Evolutionary conservation across 2,888 invertebrate genomes (phyloP).

Genomic region (Microplitis manilae): DNA sequence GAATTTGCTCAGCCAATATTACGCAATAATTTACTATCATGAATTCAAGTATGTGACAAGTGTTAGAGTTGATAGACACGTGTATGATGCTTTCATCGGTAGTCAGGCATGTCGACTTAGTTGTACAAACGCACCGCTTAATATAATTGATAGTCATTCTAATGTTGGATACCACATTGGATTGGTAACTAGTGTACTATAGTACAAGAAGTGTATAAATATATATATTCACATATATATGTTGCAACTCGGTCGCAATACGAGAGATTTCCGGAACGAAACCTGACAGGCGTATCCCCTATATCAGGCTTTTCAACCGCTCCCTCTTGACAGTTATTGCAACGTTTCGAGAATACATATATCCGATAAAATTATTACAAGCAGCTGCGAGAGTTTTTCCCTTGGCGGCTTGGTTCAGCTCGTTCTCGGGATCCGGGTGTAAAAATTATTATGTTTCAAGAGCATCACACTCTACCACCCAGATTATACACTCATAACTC

Average conservation of each 20-base stretch:
- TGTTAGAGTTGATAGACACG: constrained; percentile 10
- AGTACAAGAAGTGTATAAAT: constrained; percentile 21
- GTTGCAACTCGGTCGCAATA: constrained; percentile 30
- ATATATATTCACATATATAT: not conserved
- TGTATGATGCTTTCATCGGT: constrained; percentile 23
- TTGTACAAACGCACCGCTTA: constrained; percentile 17
- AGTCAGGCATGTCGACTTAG: constrained; percentile 19
- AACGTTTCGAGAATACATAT: constrained; percentile 57
- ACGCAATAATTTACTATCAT: not conserved
- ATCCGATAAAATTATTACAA: constrained; percentile 65
- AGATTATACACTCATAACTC: constrained; percentile 42
- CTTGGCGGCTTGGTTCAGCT: constrained; percentile 4
- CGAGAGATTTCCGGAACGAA: constrained; percentile 53
- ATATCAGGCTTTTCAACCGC: constrained; percentile 60
- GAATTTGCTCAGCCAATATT: not conserved
- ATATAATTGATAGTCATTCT: constrained; percentile 35
- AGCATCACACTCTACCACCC: constrained; percentile 28
- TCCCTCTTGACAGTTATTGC: constrained; percentile 64
- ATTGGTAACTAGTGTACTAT: constrained; percentile 18
- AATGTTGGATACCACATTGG: constrained; percentile 11
- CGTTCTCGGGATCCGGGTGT: constrained; percentile 22
- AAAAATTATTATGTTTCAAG: constrained; percentile 30
- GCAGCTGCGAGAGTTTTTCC: constrained; percentile 59
- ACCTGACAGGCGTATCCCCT: constrained; percentile 54
- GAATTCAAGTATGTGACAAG: constrained; percentile 6